A percentile compares a stretch with the other conserved stretches of the same genome.
phyloP scores from a whole-genome alignment of 2,797 vertebrate genomes.

The Anabacerthia variegaticeps region DNA sequence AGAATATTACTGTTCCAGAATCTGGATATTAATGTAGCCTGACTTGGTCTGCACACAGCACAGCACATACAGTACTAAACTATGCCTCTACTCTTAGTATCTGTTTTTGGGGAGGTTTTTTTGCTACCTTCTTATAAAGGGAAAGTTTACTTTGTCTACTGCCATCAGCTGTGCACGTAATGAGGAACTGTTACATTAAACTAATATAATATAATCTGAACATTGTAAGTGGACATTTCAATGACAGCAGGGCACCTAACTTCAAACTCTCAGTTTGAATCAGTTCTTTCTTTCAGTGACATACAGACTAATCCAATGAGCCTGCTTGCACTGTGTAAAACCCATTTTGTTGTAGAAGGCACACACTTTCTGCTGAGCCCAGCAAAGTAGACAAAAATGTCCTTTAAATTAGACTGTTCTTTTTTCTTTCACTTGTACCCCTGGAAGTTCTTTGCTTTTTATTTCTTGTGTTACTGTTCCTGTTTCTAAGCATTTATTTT shows the following conservation, averaged over 20 bases:
- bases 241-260: not conserved
- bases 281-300: not conserved
- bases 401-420: not conserved
- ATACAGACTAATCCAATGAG: not conserved
- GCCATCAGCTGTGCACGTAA: not conserved
- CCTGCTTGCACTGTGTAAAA: not conserved
- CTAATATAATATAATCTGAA: not conserved
- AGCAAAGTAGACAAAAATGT: not conserved
- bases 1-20: not conserved
- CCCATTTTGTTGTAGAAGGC: not conserved
- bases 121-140: not conserved
- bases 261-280: constrained; percentile 7
- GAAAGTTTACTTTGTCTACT: not conserved
- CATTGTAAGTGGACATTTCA: not conserved
- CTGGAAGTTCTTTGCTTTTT: not conserved
- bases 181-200: not conserved
- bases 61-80: not conserved
- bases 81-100: not conserved
- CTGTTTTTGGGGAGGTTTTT: not conserved
- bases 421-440: not conserved
- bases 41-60: not conserved
- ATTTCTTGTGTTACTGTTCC: not conserved
- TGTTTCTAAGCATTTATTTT: constrained; percentile 4
- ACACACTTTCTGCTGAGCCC: not conserved
- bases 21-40: not conserved